A percentile compares a stretch with the other conserved stretches of the same genome.
Evolutionary conservation across 2,113 vertebrate genomes (phyloP).

Genomic region (Scopus umbretta): DNA sequence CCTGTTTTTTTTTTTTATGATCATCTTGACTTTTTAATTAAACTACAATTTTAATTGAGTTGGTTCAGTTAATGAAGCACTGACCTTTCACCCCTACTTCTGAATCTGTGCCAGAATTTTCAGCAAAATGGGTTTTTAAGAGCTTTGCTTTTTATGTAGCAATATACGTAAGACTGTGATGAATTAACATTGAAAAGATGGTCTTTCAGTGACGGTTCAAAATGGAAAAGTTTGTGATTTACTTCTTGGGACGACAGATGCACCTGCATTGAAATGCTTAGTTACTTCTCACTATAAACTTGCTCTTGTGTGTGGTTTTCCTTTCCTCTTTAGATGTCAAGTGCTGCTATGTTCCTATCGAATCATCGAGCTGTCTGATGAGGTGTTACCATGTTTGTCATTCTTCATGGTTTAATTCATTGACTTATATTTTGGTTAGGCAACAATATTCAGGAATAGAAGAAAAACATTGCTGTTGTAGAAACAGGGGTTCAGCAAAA

Average conservation of each 20-base stretch:
- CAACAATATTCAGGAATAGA: not conserved
- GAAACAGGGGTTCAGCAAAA: not conserved
- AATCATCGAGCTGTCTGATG: not conserved
- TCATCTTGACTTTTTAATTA: constrained; percentile 62
- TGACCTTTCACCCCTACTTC: not conserved
- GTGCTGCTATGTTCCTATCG: not conserved
- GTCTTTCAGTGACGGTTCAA: not conserved
- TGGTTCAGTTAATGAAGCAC: constrained; percentile 41
- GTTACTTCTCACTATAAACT: not conserved
- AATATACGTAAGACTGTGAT: not conserved
- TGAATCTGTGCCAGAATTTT: not conserved
- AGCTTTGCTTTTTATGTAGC: not conserved
- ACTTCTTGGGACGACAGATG: not conserved
- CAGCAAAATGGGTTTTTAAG: not conserved
- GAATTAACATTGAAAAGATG: not conserved
- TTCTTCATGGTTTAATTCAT: not conserved
- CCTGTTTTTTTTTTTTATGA: constrained; percentile 58
- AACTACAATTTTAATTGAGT: constrained; percentile 48
- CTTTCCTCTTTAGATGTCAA: not conserved
- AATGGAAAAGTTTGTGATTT: not conserved
- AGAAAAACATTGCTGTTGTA: not conserved
- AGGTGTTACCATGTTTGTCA: not conserved
- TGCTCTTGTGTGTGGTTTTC: not conserved
- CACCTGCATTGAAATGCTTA: not conserved
- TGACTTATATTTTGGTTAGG: not conserved